Evolutionary conservation across 2,797 vertebrate genomes (phyloP), one percentile per base, ranked within the genome.

Genomic region (Poeciliopsis infans): DNA sequence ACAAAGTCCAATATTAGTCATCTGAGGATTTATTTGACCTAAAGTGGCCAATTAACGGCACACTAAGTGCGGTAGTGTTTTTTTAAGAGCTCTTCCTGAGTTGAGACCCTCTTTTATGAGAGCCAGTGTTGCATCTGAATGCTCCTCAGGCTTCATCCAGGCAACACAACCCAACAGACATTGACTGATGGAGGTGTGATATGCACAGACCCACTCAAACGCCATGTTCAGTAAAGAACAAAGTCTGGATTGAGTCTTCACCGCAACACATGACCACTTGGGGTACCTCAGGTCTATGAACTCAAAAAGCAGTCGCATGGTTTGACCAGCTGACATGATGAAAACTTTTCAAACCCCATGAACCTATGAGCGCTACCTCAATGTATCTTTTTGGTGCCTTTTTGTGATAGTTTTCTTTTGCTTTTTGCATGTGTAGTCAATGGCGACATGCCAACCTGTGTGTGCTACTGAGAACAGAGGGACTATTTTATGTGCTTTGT

Each of bases 101-200:
- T 90, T 91, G 85, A 91, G 87, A 86, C 80, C 83, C 82, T 84
- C 83, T 90, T 92, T 93, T 91, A 93, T 87, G 83, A 95, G 83
- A 95, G 83, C 92, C 91, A 90, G 75, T 88, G 91, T 88, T 89
- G 91, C 91, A 91, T 93, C 86, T 80, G 45, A 18, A 2, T 87
- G 81, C 82, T 83, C 89, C 89, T 87, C 82, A 75, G 83, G 80
- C 82, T 83, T 74, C 86, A 77, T 91, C 89, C 90, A 89, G 88
- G 92, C 86, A 91, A 90, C 89, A 91, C 80, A 89, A 84, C 83
- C 75, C 82, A 49, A 77, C 84, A 90, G 90, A 92, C 89, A 89
- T 46, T 92, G 93, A 95, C 83, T 82, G 85, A 95, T 93, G 83
- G 77, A 81, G 39, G 79, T 86, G 90, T 92, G 87, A 90, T 90